A percentile compares a stretch with the other conserved stretches of the same genome.
Conservation (phyloP, 2,113 vertebrate genomes). For the Scytalopus superciliaris region DNA sequence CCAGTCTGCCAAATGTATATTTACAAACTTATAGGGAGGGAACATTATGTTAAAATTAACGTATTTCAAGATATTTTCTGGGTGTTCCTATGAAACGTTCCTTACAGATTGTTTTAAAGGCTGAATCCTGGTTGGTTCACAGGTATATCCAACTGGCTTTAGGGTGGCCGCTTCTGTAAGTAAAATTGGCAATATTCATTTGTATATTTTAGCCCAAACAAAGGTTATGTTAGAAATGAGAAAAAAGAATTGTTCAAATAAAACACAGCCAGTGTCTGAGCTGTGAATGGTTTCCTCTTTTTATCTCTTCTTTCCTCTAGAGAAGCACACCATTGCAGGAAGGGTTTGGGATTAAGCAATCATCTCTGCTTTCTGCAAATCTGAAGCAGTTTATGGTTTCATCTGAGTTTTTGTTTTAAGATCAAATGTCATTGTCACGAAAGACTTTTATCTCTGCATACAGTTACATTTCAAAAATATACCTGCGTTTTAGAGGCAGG, state of each 20-base stretch:
- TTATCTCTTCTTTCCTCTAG: not conserved
- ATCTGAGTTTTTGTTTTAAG: not conserved
- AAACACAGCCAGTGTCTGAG: not conserved
- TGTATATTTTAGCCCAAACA: not conserved
- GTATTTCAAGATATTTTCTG: not conserved
- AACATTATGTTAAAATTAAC: not conserved
- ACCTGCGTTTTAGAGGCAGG: not conserved
- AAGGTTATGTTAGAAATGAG: not conserved
- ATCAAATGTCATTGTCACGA: not conserved
- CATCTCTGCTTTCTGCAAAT: constrained; percentile 17
- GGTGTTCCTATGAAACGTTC: not conserved
- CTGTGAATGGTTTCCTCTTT: not conserved
- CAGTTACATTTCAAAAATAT: constrained; percentile 30
- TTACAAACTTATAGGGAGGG: not conserved
- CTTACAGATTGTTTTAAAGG: not conserved
- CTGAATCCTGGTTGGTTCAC: not conserved
- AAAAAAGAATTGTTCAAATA: not conserved
- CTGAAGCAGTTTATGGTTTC: not conserved
- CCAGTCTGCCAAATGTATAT: not conserved
- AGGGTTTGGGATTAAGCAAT: not conserved
- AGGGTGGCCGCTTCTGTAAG: not conserved
- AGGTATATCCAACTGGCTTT: not conserved
- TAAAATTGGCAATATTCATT: not conserved
- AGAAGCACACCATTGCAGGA: not conserved
- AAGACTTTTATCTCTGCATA: constrained; percentile 3